Evolutionary conservation across 2,113 vertebrate species (phyloP).

Genomic region (Tamias sibiricus): DNA sequence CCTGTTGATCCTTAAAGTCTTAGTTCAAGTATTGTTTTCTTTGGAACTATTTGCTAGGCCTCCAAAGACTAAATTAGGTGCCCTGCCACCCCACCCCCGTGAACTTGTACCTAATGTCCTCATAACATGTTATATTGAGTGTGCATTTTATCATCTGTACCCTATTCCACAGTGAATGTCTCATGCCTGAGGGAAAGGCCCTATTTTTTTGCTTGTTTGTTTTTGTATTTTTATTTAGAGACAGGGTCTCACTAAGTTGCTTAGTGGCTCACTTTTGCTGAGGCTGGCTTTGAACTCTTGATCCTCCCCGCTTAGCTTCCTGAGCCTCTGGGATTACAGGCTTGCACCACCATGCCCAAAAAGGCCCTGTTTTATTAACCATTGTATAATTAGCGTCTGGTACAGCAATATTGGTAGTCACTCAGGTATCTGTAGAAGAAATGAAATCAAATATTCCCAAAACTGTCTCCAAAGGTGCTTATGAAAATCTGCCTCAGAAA

Average conservation of each 20-base stretch:
- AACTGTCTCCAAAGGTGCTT: conserved; percentile 28
- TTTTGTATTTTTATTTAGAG: too few relatives aligned
- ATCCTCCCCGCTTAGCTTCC: too few relatives aligned
- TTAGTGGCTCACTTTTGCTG: too few relatives aligned
- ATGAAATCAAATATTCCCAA: not conserved
- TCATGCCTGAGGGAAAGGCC: not conserved
- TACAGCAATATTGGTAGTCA: not conserved
- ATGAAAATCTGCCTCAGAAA: conserved; percentile 31
- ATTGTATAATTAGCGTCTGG: not conserved
- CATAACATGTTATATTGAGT: not conserved
- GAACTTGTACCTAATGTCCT: not conserved
- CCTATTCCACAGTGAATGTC: not conserved
- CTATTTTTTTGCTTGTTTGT: too few relatives aligned
- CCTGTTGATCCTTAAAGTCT: not conserved
- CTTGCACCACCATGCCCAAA: too few relatives aligned
- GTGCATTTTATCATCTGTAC: not conserved
- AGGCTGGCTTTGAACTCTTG: too few relatives aligned
- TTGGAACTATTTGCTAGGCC: not conserved
- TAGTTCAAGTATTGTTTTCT: conserved; percentile 42
- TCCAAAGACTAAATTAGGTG: not conserved
- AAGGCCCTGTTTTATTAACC: not conserved
- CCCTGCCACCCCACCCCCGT: not conserved
- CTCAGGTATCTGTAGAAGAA: not conserved
- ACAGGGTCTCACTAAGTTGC: too few relatives aligned
- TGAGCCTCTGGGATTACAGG: too few relatives aligned